These are phyloP conservation scores for Apodemia duryi DNA, from an alignment of 2,888 invertebrate species.

Conservation along the genomic window DNA sequence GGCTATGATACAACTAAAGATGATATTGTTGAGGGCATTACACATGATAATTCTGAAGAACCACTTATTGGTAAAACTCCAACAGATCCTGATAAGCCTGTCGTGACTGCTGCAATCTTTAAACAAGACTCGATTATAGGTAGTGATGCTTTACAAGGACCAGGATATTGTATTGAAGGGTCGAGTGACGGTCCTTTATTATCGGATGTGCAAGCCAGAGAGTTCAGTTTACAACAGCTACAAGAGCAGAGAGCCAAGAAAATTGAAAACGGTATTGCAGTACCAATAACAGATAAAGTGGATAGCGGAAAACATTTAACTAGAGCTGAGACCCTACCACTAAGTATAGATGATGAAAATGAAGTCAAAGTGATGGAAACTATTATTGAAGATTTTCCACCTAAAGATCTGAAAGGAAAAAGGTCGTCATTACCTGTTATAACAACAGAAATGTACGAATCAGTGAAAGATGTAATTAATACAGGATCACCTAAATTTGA, in stretches of 20 bases:
- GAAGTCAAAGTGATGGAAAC: slow-evolving; percentile 50
- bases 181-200: slow-evolving; percentile 72
- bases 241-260: slow-evolving; percentile 63
- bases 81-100: slow-evolving; percentile 80
- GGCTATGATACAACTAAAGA: slow-evolving; percentile 75
- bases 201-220: slow-evolving; percentile 72
- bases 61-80: slow-evolving; percentile 69
- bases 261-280: slow-evolving; percentile 60
- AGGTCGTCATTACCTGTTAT: slow-evolving; percentile 65
- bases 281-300: slow-evolving; percentile 51
- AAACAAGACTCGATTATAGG: slow-evolving; percentile 81
- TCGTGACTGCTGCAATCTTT: slow-evolving; percentile 84
- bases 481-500: slow-evolving; percentile 80
- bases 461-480: slow-evolving; percentile 76
- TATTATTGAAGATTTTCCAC: slow-evolving; percentile 62
- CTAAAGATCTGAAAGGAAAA: slow-evolving; percentile 55
- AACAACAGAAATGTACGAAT: slow-evolving; percentile 74
- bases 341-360: slow-evolving; percentile 71
- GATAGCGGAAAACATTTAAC: slow-evolving; percentile 57
- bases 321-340: slow-evolving; percentile 76
- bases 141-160: slow-evolving; percentile 61
- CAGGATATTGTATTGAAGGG: slow-evolving; percentile 71
- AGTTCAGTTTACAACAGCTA: slow-evolving; percentile 62
- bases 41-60: slow-evolving; percentile 68
- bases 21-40: slow-evolving; percentile 52